Evolutionary conservation across 2,797 vertebrate genomes (phyloP), one percentile per base, ranked within the genome.

Genomic region (Glossophaga mutica): DNA sequence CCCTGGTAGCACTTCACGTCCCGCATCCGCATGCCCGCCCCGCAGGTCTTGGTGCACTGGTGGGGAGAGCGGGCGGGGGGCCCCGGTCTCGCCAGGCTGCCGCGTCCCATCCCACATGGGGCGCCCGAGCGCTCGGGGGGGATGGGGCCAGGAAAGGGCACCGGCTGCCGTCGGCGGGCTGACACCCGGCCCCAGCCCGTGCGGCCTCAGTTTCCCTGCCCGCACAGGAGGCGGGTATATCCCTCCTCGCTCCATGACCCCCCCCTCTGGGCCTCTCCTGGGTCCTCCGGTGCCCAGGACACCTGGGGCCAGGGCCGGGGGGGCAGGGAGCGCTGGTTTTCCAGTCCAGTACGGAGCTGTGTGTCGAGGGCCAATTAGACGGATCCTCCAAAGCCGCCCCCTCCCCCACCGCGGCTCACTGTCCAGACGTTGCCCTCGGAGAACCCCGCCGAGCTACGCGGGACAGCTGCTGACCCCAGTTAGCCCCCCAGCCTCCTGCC

Each of bases 1-100:
- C 99, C 99, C 97, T 99, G 99, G 98, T 99, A 99, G 94, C 99
- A 99, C 97, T 99, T 99, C 87, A 99, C 99, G 0, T 99, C 99
- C 5, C 99, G 98, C 99, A 99, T 99, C 97, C 99, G 97, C 97
- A 99, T 98, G 0, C 99, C 99, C 0, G 99, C 99, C 0, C 99
- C 99, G 0, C 99, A 99, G 2, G 99, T 99, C 97, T 99, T 99
- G 0, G 97, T 97, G 84, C 97, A 97, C 99, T 99, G 98, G 59
- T 4, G 26, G 55, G 76, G 26, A 97, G 37, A 90, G 46, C 8
- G 0, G 4, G 48, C 2, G 4, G n/a, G 74, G 14, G n/a, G 1
- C 52, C 32, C 6, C 8, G 32, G 7, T 14, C 37, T 29, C 4
- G 0, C 68, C 22, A 0, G 42, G 65, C 1, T 1, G 44, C 92